A percentile compares a stretch with the other conserved stretches of the same genome.
Evolutionary conservation across 2,888 invertebrate genomes (phyloP).

Genomic region (Plagodis dolabraria): DNA sequence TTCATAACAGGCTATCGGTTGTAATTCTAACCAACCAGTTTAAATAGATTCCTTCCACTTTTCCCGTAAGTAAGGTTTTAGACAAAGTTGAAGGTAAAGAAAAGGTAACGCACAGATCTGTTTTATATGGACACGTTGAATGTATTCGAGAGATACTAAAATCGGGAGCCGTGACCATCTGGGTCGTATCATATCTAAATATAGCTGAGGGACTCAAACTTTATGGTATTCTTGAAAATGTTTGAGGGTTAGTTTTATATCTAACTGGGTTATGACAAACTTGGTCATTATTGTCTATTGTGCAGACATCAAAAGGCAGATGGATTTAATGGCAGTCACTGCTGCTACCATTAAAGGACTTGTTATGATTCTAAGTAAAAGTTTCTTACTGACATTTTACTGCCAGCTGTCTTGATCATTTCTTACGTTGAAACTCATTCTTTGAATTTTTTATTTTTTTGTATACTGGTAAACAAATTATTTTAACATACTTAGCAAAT

Average conservation of each 20-base stretch:
- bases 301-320: constrained; percentile 28
- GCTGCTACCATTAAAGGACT: constrained; percentile 26
- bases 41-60: constrained; percentile 56
- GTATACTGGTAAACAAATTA: too few species aligned
- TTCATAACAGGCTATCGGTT: constrained; percentile 78
- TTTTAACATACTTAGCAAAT: too few species aligned
- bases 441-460: background rate
- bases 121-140: constrained; percentile 63
- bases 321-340: constrained; percentile 28
- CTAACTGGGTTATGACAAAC: constrained; percentile 33
- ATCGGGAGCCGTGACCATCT: constrained; percentile 81
- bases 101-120: constrained; percentile 63
- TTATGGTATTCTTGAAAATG: constrained; percentile 69
- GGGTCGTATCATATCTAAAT: constrained; percentile 80
- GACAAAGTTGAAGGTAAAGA: constrained; percentile 50
- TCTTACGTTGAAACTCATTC: too few species aligned
- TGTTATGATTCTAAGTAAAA: constrained; percentile 13
- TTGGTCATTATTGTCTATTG: constrained; percentile 38
- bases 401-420: constrained; percentile 10
- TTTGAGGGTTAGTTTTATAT: constrained; percentile 52
- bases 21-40: constrained; percentile 64
- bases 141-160: constrained; percentile 80
- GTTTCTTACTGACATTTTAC: constrained; percentile 15
- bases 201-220: constrained; percentile 73
- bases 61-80: constrained; percentile 47